A percentile compares a stretch with the other conserved stretches of the same genome.
Conservation (phyloP, 2,888 invertebrate genomes). For the Mythimna impura region DNA sequence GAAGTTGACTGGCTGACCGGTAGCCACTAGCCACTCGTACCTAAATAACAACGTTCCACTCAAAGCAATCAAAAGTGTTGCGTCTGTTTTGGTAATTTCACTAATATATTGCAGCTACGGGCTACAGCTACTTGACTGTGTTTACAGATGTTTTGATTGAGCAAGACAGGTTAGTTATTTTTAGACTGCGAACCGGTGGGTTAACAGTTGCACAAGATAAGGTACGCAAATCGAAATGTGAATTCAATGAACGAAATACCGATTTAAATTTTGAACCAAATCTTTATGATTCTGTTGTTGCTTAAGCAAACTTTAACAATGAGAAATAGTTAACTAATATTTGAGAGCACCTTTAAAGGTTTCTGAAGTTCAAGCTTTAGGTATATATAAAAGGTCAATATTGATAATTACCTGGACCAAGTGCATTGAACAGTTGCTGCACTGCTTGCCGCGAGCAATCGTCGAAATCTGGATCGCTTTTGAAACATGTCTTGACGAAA, state of each 20-base stretch:
- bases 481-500: constrained; percentile 92
- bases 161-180: constrained; percentile 46
- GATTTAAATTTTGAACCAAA: background rate
- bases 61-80: constrained; percentile 50
- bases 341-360: background rate
- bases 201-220: constrained; percentile 46
- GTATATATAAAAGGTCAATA: background rate
- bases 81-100: constrained; percentile 56
- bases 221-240: constrained; percentile 34
- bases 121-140: constrained; percentile 24
- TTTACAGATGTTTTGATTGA: constrained; percentile 52
- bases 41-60: constrained; percentile 55
- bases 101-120: constrained; percentile 51
- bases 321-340: background rate
- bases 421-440: constrained; percentile 92
- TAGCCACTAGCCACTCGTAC: constrained; percentile 48
- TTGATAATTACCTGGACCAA: constrained; percentile 86
- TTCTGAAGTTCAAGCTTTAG: background rate
- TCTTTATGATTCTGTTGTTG: constrained; percentile 2
- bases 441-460: constrained; percentile 93
- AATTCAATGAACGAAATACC: constrained; percentile 16
- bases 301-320: background rate
- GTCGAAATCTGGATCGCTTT: constrained; percentile 91
- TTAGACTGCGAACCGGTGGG: constrained; percentile 25
- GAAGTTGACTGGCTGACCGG: constrained; percentile 69